phyloP scores from a whole-genome alignment of 2,888 invertebrate species.

The Polietes domitor region DNA sequence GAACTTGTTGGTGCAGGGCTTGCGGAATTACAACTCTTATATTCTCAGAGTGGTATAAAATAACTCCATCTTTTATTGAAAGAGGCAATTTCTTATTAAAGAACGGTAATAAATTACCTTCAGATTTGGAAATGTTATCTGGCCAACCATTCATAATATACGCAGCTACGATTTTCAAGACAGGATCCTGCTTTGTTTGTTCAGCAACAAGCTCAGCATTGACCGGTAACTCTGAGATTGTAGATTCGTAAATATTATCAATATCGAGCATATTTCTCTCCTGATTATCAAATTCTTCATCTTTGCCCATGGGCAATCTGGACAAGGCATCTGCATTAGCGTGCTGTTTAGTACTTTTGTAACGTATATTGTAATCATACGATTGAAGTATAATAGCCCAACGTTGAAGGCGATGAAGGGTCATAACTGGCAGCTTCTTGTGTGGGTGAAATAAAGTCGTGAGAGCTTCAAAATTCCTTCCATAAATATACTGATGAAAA shows the following conservation, averaged over 20 bases:
- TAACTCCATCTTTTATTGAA: too few relatives aligned
- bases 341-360: constrained; percentile 10
- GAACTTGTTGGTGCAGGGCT: constrained; percentile 32
- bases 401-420: too few relatives aligned
- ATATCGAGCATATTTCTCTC: background rate
- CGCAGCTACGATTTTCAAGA: too few relatives aligned
- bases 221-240: constrained; percentile 5
- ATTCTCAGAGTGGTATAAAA: too few relatives aligned
- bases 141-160: too few relatives aligned
- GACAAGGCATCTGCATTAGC: too few relatives aligned
- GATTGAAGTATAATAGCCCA: too few relatives aligned
- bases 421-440: constrained; percentile 54
- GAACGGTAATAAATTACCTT: too few relatives aligned
- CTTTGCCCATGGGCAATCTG: constrained; percentile 27
- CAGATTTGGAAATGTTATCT: too few relatives aligned
- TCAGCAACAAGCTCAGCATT: constrained; percentile 1
- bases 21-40: constrained; percentile 35
- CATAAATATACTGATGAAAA: too few relatives aligned
- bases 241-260: constrained; percentile 14
- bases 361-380: constrained; percentile 16
- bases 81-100: background rate
- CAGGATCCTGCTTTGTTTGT: background rate
- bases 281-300: constrained; percentile 8
- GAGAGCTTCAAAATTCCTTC: constrained; percentile 55
- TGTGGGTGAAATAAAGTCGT: constrained; percentile 57